Conservation (phyloP, 2,888 invertebrate genomes). For the Odontomyia ornata region DNA sequence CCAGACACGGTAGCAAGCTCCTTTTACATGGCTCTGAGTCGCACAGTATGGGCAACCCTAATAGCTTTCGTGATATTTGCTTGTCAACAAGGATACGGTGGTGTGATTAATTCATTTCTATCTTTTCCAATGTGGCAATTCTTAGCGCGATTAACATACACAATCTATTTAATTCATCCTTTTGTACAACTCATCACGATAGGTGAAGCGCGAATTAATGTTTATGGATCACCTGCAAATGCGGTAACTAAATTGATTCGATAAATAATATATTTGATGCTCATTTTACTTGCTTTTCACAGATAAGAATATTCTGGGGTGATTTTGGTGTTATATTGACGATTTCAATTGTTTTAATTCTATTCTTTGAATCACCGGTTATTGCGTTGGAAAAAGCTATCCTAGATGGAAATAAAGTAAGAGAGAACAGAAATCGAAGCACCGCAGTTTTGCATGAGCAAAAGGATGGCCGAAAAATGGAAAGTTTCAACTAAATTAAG, state of each 20-base stretch:
- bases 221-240: conserved; percentile 46
- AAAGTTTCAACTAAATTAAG: too few species aligned
- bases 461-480: too few species aligned
- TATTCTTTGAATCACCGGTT: conserved; percentile 66
- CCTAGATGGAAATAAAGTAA: conserved; percentile 49
- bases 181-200: conserved; percentile 47
- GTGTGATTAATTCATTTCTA: conserved; percentile 51
- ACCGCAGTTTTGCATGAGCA: too few species aligned
- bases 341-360: conserved; percentile 61
- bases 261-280: background rate
- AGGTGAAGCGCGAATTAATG: conserved; percentile 44
- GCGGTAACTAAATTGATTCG: conserved; percentile 48
- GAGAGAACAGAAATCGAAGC: background rate
- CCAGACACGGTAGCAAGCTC: conserved; percentile 47
- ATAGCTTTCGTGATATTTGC: conserved; percentile 53
- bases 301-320: conserved; percentile 64
- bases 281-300: conserved; percentile 47
- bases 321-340: conserved; percentile 62
- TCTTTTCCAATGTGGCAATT: conserved; percentile 52
- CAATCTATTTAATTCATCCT: conserved; percentile 52
- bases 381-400: conserved; percentile 64
- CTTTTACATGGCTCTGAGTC: conserved; percentile 48
- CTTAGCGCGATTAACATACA: conserved; percentile 51
- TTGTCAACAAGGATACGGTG: conserved; percentile 52
- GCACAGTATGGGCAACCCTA: conserved; percentile 50